Conservation (phyloP, 2,113 vertebrate species). For the Antigone vipio region DNA sequence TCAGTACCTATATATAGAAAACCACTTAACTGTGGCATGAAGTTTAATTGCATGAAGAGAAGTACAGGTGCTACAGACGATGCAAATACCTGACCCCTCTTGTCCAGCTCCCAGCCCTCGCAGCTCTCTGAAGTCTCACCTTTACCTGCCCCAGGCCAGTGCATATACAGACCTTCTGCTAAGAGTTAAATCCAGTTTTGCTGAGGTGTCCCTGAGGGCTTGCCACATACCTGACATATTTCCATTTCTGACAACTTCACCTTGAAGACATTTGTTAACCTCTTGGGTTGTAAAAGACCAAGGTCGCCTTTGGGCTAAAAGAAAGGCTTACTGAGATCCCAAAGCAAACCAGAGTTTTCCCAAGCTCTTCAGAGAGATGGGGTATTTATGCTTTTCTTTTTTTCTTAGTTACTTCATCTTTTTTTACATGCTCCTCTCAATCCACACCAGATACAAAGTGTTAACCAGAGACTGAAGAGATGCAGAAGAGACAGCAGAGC, state of each 20-base stretch:
- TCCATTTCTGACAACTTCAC: slow-evolving; percentile 67
- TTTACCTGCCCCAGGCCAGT: slow-evolving; percentile 27
- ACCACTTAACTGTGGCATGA: neutral
- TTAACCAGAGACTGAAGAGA: neutral
- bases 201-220: slow-evolving; percentile 64
- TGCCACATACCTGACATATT: slow-evolving; percentile 84
- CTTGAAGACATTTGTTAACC: slow-evolving; percentile 57
- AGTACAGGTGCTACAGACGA: neutral
- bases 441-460: neutral
- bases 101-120: neutral
- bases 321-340: neutral
- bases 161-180: slow-evolving; percentile 37
- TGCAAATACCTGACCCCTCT: slow-evolving; percentile 2
- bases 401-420: neutral
- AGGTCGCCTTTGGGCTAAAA: slow-evolving; percentile 58
- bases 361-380: neutral
- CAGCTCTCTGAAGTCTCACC: slow-evolving; percentile 33
- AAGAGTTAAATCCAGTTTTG: slow-evolving; percentile 67
- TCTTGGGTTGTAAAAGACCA: slow-evolving; percentile 65
- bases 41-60: neutral
- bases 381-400: neutral
- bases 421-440: neutral
- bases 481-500: neutral
- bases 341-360: slow-evolving; percentile 1
- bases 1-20: neutral